Evolutionary conservation across 2,888 invertebrate species (phyloP).

Genomic region (Unio delphinus): DNA sequence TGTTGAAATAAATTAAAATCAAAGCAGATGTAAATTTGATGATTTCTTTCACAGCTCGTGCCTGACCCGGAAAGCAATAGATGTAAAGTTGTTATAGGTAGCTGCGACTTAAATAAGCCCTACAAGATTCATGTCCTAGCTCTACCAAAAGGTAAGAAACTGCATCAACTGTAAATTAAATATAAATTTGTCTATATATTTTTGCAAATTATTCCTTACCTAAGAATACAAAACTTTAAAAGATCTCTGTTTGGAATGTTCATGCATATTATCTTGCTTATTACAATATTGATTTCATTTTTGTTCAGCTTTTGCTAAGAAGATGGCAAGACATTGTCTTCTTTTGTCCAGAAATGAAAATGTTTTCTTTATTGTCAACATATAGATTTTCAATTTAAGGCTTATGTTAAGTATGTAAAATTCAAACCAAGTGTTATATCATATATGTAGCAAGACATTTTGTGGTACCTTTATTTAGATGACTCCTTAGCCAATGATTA

Average conservation of each 20-base stretch:
- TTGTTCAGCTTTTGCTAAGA: too few relatives aligned
- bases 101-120: constrained; percentile 60
- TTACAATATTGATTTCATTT: too few relatives aligned
- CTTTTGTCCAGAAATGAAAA: too few relatives aligned
- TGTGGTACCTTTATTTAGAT: too few relatives aligned
- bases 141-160: constrained; percentile 57
- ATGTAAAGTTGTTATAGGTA: constrained; percentile 69
- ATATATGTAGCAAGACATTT: background rate
- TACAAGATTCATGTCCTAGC: constrained; percentile 68
- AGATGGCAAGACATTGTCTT: too few relatives aligned
- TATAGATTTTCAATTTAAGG: background rate
- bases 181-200: too few relatives aligned
- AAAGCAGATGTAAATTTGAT: background rate
- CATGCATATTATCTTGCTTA: too few relatives aligned
- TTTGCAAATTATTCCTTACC: too few relatives aligned
- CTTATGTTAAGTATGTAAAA: background rate
- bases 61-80: constrained; percentile 66
- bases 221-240: too few relatives aligned
- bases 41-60: constrained; percentile 47
- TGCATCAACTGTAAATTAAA: background rate
- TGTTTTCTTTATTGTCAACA: constrained; percentile 1
- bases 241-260: too few relatives aligned
- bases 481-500: too few relatives aligned
- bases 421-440: background rate
- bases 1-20: too few relatives aligned